Evolutionary conservation across 2,797 vertebrate genomes (phyloP), one percentile per base, ranked within the genome.

Genomic region (Ptychobarbus kaznakovi): DNA sequence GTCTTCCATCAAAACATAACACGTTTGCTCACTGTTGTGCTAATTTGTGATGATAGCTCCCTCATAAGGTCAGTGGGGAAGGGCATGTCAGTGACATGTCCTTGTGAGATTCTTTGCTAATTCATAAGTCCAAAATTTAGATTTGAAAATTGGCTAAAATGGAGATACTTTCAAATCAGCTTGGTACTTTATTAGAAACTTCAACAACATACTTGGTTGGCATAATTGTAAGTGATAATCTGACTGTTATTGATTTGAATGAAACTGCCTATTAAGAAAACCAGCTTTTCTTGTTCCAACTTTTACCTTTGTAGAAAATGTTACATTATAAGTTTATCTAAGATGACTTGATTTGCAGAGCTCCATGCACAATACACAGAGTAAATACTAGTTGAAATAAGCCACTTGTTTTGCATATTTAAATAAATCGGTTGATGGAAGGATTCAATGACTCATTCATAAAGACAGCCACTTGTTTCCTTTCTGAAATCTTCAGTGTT

Each of bases 1-100:
- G 28, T 74, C 18, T 74, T 18, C 28, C 70, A 74, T n/a, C 40
- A 61, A 82, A 74, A 74, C 10, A 56, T 65, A 32, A 65, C 25
- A 44, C 5, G 13, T 32, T 80, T n/a, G 22, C 78, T 68, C 9
- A 28, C 53, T 44, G n/a, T 74, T 61, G 40, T 49, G 40, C 18
- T 73, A 38, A 46, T 74, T 20, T 61, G 51, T 28, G 18, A 16
- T 49, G 42, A 16, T 74, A 35, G 6, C 16, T 63, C 40, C 9
- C 73, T 74, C 2, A 74, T n/a, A 46, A 73, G 25, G n/a, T 74
- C 5, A 22, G 22, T 61, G 11, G 53, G 38, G 8, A 56, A 61
- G 6, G 49, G 11, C 32, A 22, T 58, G 51, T 25, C 51, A 32
- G 44, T 74, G 25, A 10, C 25, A 46, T 25, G 22, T 46, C 3